Evolutionary conservation across 2,113 vertebrate genomes (phyloP).

Genomic region (Ictidomys tridecemlineatus): DNA sequence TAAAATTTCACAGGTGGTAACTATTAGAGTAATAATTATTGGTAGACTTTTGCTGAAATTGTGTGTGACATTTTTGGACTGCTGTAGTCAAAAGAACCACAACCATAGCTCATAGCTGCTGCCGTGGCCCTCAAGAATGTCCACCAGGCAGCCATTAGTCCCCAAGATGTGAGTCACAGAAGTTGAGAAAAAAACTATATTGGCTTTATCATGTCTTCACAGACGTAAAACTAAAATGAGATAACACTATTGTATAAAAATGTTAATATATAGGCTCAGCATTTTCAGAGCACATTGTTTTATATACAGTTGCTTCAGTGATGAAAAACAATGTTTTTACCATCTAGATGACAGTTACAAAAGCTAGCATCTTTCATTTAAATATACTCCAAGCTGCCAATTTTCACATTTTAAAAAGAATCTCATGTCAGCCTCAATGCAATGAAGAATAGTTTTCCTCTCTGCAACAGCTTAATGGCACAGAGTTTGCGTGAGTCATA

Average conservation of each 20-base stretch:
- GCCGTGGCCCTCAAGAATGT: accelerated
- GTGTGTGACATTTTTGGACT: background rate
- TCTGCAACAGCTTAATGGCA: slow-evolving; percentile 69
- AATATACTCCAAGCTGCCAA: slow-evolving; percentile 70
- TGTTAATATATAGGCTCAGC: slow-evolving; percentile 68
- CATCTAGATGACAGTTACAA: slow-evolving; percentile 51
- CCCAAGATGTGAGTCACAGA: background rate
- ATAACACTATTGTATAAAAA: slow-evolving; percentile 71
- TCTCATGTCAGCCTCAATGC: slow-evolving; percentile 68
- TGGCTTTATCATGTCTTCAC: background rate
- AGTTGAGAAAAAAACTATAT: background rate
- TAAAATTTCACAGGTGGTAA: background rate
- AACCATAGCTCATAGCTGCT: background rate
- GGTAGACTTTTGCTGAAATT: background rate
- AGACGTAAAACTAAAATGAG: slow-evolving; percentile 68
- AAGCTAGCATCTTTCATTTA: slow-evolving; percentile 63
- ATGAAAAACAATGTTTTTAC: slow-evolving; percentile 27
- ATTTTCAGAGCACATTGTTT: slow-evolving; percentile 67
- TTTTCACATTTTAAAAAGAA: slow-evolving; percentile 76
- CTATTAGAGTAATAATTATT: background rate
- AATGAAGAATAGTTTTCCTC: slow-evolving; percentile 65
- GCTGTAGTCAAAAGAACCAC: background rate
- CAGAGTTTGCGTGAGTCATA: slow-evolving; percentile 76
- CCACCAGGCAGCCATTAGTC: background rate
- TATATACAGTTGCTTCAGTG: slow-evolving; percentile 18